Evolutionary conservation across 2,113 vertebrate species (phyloP).

Genomic region (Elephas maximus): DNA sequence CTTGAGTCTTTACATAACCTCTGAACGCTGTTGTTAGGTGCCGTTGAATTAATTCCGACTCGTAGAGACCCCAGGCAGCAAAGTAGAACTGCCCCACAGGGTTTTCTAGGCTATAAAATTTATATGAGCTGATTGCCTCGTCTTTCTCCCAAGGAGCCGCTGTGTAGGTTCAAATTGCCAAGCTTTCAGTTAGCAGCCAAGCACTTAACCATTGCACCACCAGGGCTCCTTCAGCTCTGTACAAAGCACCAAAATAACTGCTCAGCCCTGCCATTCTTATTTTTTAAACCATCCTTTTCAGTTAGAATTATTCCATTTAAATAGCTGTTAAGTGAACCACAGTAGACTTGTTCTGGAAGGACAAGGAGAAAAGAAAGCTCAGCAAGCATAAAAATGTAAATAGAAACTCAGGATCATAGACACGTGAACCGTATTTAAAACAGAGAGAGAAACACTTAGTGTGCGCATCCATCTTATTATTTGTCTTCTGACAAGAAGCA

Average conservation of each 20-base stretch:
- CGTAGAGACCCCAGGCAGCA: neutral
- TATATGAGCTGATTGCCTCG: neutral
- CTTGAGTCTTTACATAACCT: too few species aligned
- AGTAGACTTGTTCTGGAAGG: neutral
- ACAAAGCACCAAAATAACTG: neutral
- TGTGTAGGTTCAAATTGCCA: neutral
- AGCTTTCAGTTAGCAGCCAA: too few species aligned
- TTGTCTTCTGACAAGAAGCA: neutral
- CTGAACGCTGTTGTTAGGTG: neutral
- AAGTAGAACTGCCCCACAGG: neutral
- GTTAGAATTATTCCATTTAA: constrained; percentile 22
- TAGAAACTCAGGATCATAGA: neutral
- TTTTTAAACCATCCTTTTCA: neutral
- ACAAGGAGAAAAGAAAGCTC: constrained; percentile 31
- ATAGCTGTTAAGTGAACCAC: neutral
- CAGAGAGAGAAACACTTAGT: neutral
- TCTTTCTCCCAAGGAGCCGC: neutral
- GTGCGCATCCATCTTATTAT: neutral
- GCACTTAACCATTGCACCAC: neutral
- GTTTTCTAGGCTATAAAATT: neutral
- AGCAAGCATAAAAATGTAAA: neutral
- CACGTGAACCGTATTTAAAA: neutral
- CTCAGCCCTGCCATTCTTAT: neutral
- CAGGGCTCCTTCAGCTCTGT: neutral
- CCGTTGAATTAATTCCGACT: neutral